Base-by-base conservation (phyloP, 2,113 vertebrate species). In the Rattus norvegicus region DNA sequence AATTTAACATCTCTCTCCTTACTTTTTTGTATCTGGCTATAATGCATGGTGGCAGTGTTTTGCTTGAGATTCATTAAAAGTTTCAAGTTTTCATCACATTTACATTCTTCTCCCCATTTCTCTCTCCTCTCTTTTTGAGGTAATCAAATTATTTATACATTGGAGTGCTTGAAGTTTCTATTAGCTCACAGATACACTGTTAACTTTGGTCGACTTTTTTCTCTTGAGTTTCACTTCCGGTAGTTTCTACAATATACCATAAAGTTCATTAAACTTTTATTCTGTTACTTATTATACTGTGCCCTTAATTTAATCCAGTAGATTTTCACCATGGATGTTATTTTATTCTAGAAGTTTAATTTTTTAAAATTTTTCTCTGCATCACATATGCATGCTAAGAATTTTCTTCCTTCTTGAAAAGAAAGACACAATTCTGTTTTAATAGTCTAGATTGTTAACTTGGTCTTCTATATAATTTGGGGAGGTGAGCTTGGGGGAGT, bases 221-320 rank as follows among this genome's bases (percentile, higher is more conserved):
- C 22, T 65, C 24, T 63, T 85, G 7, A 30, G 61, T 47, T 86
- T 86, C 16, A 67, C 19, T 10, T 33, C 30, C 67, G 39, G 56
- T 72, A n/a, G 20, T 85, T 77, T 89, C 20, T 80, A 59, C 39
- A 28, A 9, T 22, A 39, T 4, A 2, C 2, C 39, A 73, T 91
- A 70, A 59, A 79, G n/a, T 67, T 93, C 72, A 59, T 33, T 52
- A 91, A 93, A 73, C 49, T 63, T 88, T 79, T 84, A n/a, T 81
- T 73, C 22, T 93, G 14, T 54, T 61, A 12, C 88, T 85, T 88
- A 39, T 93, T 73, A 36, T 80, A 24, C 43, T 43, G 43, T 92
- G 61, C 39, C 61, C 33, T 61, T 33, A 79, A 85, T 85, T 93
- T 22, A 11, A 80, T 33, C 1, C 39, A 80, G n/a, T 36, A 14